Conservation (phyloP, 2,113 vertebrate genomes). For the Malurus melanocephalus region DNA sequence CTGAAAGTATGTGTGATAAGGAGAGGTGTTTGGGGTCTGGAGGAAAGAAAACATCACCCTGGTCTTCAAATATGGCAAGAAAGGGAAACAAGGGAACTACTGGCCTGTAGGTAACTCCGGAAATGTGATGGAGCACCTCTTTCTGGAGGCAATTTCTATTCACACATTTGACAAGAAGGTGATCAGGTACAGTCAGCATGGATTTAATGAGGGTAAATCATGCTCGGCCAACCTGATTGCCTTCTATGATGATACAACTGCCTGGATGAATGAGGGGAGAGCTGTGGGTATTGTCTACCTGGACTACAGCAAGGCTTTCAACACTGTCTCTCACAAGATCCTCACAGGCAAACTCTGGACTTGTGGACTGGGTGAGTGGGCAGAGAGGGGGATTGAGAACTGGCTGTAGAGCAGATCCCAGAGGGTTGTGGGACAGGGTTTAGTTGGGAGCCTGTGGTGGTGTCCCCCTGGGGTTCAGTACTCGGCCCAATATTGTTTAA, state of each 20-base stretch:
- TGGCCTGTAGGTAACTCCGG: background rate
- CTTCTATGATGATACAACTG: background rate
- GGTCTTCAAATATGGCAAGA: background rate
- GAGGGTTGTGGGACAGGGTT: background rate
- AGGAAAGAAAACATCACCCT: background rate
- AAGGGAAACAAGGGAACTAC: background rate
- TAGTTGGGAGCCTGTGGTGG: background rate
- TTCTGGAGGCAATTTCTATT: background rate
- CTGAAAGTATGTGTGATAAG: background rate
- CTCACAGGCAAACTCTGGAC: background rate
- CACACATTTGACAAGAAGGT: background rate
- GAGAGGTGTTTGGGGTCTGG: background rate
- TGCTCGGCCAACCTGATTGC: background rate
- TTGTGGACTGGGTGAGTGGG: too few species aligned
- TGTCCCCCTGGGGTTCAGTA: background rate
- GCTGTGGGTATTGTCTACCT: background rate
- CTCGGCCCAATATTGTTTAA: background rate
- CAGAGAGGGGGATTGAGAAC: background rate
- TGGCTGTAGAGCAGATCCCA: background rate
- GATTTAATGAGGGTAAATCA: background rate
- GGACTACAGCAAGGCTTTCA: background rate
- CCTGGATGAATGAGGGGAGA: background rate
- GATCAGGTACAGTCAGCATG: background rate
- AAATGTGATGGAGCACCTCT: background rate
- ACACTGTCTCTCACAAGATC: background rate